These are phyloP conservation scores for Rhinophrynus dorsalis DNA, from an alignment of 2,797 vertebrate genomes.

Conservation along the genomic window DNA sequence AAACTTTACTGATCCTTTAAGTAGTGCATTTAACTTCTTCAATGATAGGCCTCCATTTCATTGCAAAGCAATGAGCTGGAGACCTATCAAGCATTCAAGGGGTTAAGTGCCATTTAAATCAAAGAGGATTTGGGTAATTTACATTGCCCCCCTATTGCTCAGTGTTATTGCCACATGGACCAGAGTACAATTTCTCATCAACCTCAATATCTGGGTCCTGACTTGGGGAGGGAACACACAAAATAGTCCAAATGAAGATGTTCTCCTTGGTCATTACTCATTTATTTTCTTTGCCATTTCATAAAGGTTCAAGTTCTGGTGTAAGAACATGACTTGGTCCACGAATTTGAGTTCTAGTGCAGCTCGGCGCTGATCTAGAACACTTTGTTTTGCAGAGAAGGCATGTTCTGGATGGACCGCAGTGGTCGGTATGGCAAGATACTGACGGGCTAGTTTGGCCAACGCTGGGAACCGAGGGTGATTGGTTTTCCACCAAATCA, in stretches of 20 bases:
- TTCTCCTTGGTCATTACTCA: background rate
- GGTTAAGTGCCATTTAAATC: too few species aligned
- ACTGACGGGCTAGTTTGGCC: slow-evolving; percentile 61
- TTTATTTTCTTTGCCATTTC: slow-evolving; percentile 4
- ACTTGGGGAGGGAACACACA: too few species aligned
- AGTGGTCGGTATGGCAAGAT: slow-evolving; percentile 63
- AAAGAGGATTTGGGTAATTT: too few species aligned
- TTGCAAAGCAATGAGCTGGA: too few species aligned
- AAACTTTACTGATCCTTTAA: too few species aligned
- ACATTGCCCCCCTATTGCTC: too few species aligned
- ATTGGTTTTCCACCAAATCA: slow-evolving; percentile 68
- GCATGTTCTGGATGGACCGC: slow-evolving; percentile 54
- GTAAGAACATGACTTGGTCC: slow-evolving; percentile 66
- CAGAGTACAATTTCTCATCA: too few species aligned
- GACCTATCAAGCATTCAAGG: too few species aligned
- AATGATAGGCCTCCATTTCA: too few species aligned
- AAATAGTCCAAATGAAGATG: too few species aligned
- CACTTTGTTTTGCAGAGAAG: slow-evolving; percentile 53
- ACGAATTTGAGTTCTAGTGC: slow-evolving; percentile 59
- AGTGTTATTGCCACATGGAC: too few species aligned
- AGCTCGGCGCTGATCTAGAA: slow-evolving; percentile 56
- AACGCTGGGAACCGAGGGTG: slow-evolving; percentile 67
- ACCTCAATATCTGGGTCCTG: background rate
- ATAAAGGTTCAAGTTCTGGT: slow-evolving; percentile 65
- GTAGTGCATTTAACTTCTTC: too few species aligned